Conservation (phyloP, 2,888 invertebrate species). For the Epirrhoe tristata region DNA sequence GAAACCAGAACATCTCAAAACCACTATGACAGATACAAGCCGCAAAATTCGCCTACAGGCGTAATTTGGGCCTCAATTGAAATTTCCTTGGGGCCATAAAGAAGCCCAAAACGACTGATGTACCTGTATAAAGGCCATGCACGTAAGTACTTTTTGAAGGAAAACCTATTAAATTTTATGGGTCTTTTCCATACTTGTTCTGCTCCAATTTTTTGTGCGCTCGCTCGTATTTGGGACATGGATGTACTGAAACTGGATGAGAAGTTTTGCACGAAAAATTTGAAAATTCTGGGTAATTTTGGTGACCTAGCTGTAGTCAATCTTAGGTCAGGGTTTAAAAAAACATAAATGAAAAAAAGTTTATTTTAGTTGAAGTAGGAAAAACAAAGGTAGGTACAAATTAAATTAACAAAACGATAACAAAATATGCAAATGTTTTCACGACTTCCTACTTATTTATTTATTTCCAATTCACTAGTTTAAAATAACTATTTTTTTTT, state of each 20-base stretch:
- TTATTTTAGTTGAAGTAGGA: too few relatives aligned
- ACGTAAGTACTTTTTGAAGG: constrained; percentile 80
- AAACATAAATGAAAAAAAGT: too few relatives aligned
- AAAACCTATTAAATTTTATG: constrained; percentile 84
- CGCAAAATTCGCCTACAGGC: constrained; percentile 28
- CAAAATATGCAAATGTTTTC: too few relatives aligned
- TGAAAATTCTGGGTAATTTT: too few relatives aligned
- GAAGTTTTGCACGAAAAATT: constrained; percentile 29
- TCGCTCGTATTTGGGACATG: constrained; percentile 49
- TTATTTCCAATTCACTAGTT: too few relatives aligned
- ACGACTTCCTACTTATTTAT: too few relatives aligned
- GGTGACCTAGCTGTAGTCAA: too few relatives aligned
- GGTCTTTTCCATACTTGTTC: constrained; percentile 79
- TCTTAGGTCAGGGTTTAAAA: too few relatives aligned
- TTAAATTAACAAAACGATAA: too few relatives aligned
- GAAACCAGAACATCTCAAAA: not conserved
- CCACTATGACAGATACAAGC: not conserved
- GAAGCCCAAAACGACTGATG: constrained; percentile 61
- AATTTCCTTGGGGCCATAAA: constrained; percentile 43
- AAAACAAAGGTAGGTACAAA: too few relatives aligned
- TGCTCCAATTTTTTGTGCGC: constrained; percentile 82
- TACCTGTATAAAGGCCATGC: constrained; percentile 68
- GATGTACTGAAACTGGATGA: constrained; percentile 53
- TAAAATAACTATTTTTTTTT: too few relatives aligned
- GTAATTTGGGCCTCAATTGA: constrained; percentile 44